These are phyloP conservation scores for Thamnophis elegans DNA, from an alignment of 2,797 vertebrate species.

Conservation along the genomic window DNA sequence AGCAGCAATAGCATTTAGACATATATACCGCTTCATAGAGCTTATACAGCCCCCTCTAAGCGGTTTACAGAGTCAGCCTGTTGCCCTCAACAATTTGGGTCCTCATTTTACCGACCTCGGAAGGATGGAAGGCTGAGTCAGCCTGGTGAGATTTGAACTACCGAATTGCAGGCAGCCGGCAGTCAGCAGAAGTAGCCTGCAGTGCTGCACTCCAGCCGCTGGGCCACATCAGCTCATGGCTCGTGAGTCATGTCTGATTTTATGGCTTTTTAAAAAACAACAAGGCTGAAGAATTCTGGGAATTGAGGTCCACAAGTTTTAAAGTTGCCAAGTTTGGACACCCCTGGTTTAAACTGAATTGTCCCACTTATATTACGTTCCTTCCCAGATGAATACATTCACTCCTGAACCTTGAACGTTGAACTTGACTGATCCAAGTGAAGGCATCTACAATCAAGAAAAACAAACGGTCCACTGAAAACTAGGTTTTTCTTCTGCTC, in stretches of 20 bases:
- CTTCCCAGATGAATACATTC: neutral
- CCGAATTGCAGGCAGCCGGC: too few relatives aligned
- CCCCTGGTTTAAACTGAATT: slow-evolving; percentile 4
- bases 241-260: neutral
- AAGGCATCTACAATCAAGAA: neutral
- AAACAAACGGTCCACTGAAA: neutral
- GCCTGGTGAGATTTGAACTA: too few relatives aligned
- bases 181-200: too few relatives aligned
- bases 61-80: too few relatives aligned
- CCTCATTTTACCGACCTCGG: too few relatives aligned
- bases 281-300: neutral
- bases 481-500: neutral
- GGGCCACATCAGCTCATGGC: too few relatives aligned
- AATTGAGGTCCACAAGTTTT: neutral
- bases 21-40: too few relatives aligned
- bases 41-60: too few relatives aligned
- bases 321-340: neutral
- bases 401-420: neutral
- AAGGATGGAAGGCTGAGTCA: too few relatives aligned
- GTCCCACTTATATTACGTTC: slow-evolving; percentile 15
- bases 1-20: too few relatives aligned
- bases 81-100: too few relatives aligned
- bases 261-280: neutral
- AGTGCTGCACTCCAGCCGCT: too few relatives aligned
- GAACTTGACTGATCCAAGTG: neutral